These are phyloP conservation scores for Galendromus occidentalis DNA, from an alignment of 1,140 invertebrate genomes.

Conservation along the genomic window DNA sequence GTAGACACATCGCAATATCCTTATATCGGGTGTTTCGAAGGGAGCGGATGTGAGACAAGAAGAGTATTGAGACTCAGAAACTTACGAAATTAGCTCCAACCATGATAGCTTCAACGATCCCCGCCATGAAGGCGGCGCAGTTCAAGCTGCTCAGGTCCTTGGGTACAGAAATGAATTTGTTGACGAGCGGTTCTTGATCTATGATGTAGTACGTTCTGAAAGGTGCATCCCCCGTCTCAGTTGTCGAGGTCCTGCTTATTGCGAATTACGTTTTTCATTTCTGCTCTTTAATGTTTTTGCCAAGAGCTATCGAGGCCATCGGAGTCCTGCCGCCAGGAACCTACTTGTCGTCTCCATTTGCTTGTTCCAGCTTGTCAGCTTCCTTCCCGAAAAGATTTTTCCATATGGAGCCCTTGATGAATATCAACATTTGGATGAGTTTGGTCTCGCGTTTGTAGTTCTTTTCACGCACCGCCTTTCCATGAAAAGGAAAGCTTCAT, in stretches of 20 bases:
- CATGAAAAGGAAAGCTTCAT: no score
- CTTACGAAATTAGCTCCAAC: slow-evolving; percentile 89
- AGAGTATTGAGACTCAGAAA: slow-evolving; percentile 20
- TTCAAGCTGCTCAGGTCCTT: slow-evolving; percentile 71
- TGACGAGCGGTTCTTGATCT: slow-evolving; percentile 90
- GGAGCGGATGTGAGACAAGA: background rate
- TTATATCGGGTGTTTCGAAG: background rate
- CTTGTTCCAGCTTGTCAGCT: slow-evolving; percentile 93
- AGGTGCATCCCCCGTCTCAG: no score
- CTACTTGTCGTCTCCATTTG: slow-evolving; percentile 89
- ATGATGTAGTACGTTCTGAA: slow-evolving; percentile 59
- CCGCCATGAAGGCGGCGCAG: slow-evolving; percentile 93
- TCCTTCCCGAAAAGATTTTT: slow-evolving; percentile 93
- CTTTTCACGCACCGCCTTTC: slow-evolving; percentile 49
- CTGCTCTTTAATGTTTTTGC: no score
- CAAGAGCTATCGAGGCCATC: no score
- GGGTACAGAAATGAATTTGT: slow-evolving; percentile 90
- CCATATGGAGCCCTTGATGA: slow-evolving; percentile 91
- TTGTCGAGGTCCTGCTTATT: no score
- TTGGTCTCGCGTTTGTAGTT: slow-evolving; percentile 88
- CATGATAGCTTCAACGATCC: slow-evolving; percentile 87
- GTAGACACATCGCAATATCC: background rate
- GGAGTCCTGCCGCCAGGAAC: no score
- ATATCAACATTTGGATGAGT: slow-evolving; percentile 76
- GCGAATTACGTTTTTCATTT: no score